A percentile compares a stretch with the other conserved stretches of the same genome.
These are phyloP conservation scores for Pristionchus japonicus DNA, from an alignment of 2,888 invertebrate species.

Conservation along the genomic window DNA sequence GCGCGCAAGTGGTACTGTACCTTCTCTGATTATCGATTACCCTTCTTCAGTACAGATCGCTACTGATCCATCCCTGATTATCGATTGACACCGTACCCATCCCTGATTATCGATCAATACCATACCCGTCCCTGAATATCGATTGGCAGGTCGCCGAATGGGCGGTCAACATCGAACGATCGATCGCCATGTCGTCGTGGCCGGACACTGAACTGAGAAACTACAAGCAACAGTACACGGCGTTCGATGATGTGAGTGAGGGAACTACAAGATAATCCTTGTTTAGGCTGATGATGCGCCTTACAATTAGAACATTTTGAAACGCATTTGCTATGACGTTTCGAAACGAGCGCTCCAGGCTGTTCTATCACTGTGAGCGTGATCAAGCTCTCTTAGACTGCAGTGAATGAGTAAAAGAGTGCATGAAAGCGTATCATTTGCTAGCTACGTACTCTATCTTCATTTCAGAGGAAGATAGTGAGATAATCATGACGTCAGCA, in stretches of 20 bases:
- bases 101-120: not conserved
- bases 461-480: too few species aligned
- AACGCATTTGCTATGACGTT: too few species aligned
- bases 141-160: slow-evolving; percentile 40
- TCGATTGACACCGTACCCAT: not conserved
- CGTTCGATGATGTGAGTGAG: slow-evolving; percentile 47
- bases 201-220: slow-evolving; percentile 56
- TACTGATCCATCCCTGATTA: not conserved
- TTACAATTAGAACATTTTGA: too few species aligned
- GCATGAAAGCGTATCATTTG: too few species aligned
- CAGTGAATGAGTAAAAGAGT: too few species aligned
- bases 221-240: slow-evolving; percentile 55
- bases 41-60: too few species aligned
- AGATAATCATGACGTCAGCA: not conserved
- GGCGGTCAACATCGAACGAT: slow-evolving; percentile 54
- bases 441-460: too few species aligned
- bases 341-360: too few species aligned
- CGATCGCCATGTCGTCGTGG: slow-evolving; percentile 54
- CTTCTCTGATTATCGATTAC: not conserved
- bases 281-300: too few species aligned
- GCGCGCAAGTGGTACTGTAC: not conserved
- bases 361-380: too few species aligned
- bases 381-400: too few species aligned
- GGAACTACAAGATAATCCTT: too few species aligned
- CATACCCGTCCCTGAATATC: slow-evolving; percentile 33